phyloP scores from a whole-genome alignment of 2,888 invertebrate genomes.

The Hypena proboscidalis region DNA sequence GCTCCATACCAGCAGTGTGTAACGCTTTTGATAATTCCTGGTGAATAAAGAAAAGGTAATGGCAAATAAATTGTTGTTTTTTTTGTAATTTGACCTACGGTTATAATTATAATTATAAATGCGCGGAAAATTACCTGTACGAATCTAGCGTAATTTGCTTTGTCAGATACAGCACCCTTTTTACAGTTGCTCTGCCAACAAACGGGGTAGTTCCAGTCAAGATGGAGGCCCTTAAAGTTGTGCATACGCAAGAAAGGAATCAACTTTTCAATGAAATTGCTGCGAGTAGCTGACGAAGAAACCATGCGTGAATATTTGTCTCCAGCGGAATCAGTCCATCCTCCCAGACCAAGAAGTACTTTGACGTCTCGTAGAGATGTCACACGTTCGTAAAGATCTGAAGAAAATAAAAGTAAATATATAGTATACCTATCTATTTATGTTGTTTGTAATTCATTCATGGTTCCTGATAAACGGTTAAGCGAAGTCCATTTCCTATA shows the following conservation, averaged over 20 bases:
- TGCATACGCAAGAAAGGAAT: conserved; percentile 90
- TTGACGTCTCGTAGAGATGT: conserved; percentile 88
- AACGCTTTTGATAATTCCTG: conserved; percentile 89
- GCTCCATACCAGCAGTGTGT: conserved; percentile 87
- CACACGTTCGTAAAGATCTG: conserved; percentile 92
- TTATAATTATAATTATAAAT: too few relatives aligned
- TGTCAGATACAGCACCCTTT: conserved; percentile 91
- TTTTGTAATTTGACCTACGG: too few relatives aligned
- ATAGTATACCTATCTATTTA: not conserved
- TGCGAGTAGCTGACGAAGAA: conserved; percentile 86
- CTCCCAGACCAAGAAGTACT: conserved; percentile 94
- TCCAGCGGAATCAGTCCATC: conserved; percentile 97
- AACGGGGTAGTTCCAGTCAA: conserved; percentile 98
- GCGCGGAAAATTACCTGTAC: conserved; percentile 84
- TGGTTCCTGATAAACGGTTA: not conserved
- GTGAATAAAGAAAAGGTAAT: too few relatives aligned
- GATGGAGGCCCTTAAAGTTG: conserved; percentile 93
- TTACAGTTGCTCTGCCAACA: conserved; percentile 97
- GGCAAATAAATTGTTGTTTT: too few relatives aligned
- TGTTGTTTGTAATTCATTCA: not conserved
- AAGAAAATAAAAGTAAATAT: conserved; percentile 21
- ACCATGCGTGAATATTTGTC: conserved; percentile 94
- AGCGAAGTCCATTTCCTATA: not conserved
- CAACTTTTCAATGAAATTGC: conserved; percentile 89
- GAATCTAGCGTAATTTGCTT: conserved; percentile 91